Percentiles rank a stretch among this genome's conserved stretches.
Conservation (phyloP, 2,113 vertebrate genomes). For the Oceanodroma tethys region DNA sequence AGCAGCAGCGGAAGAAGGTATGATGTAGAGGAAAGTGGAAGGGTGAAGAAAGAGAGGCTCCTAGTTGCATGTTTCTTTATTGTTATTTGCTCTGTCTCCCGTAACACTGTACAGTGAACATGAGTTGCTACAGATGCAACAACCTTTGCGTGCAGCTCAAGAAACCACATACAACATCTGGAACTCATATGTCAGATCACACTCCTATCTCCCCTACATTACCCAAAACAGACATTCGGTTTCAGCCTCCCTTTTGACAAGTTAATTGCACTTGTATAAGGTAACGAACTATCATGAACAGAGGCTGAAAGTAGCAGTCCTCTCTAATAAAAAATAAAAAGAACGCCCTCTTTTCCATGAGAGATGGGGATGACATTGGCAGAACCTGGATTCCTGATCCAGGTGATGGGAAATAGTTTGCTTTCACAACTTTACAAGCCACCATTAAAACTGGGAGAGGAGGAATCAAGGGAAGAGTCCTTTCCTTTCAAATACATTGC, state of each 20-base stretch:
- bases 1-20: background rate
- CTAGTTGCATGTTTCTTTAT: background rate
- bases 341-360: background rate
- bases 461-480: background rate
- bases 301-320: background rate
- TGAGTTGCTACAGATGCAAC: background rate
- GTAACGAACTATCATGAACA: background rate
- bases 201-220: background rate
- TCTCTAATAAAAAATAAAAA: background rate
- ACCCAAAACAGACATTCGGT: background rate
- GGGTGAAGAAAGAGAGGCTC: background rate
- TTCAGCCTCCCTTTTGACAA: background rate
- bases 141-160: background rate
- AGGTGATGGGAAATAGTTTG: background rate
- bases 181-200: background rate
- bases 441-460: background rate
- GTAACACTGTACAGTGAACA: background rate
- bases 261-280: background rate
- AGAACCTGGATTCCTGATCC: background rate
- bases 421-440: background rate
- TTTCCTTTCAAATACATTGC: background rate
- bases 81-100: background rate
- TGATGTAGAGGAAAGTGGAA: background rate
- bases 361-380: background rate
- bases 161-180: constrained; percentile 16